Evolutionary conservation across 2,113 vertebrate species (phyloP).

Genomic region (Baryphthengus martii): DNA sequence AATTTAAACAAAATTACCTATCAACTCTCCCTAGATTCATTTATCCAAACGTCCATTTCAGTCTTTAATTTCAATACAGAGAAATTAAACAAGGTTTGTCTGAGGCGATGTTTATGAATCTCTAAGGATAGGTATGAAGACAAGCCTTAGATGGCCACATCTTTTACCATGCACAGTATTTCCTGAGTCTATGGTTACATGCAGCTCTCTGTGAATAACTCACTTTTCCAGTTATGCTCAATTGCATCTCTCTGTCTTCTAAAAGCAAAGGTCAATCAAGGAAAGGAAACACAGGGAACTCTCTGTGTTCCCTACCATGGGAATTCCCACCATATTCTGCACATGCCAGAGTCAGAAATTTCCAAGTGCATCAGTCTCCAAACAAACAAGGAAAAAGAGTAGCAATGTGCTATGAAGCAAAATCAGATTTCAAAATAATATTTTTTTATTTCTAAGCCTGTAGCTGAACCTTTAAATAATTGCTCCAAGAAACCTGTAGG

Average conservation of each 20-base stretch:
- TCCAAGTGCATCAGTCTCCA: not conserved
- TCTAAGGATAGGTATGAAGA: not conserved
- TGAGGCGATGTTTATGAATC: not conserved
- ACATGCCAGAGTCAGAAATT: not conserved
- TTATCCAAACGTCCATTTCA: not conserved
- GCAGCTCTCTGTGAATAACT: not conserved
- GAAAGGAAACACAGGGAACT: not conserved
- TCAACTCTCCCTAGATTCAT: not conserved
- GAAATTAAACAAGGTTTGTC: conserved; percentile 2
- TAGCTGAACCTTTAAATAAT: not conserved
- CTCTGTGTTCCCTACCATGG: not conserved
- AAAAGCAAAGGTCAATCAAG: not conserved
- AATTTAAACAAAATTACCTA: conserved; percentile 37
- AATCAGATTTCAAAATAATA: not conserved
- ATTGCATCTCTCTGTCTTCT: not conserved
- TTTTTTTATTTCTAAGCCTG: not conserved
- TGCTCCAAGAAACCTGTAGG: not conserved
- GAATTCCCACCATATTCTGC: not conserved
- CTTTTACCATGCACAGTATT: not conserved
- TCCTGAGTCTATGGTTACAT: not conserved
- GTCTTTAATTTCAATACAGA: not conserved
- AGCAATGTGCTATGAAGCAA: not conserved
- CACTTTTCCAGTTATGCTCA: not conserved
- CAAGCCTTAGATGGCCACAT: not conserved
- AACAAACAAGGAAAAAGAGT: not conserved